Evolutionary conservation across 2,797 vertebrate genomes (phyloP).

Genomic region (Macroramphosus scolopax): DNA sequence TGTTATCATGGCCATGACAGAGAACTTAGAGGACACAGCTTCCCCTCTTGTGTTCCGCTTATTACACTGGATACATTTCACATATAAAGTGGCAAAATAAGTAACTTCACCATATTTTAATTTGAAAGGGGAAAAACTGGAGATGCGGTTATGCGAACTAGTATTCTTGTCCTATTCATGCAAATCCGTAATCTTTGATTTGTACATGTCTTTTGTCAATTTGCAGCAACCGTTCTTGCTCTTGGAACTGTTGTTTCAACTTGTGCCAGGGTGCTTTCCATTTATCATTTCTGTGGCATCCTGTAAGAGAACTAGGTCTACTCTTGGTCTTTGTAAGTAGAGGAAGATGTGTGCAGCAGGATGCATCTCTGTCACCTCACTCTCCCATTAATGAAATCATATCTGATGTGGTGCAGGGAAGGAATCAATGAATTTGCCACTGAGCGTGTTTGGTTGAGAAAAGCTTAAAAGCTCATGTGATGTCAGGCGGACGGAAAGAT

Average conservation of each 20-base stretch:
- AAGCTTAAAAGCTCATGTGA: neutral
- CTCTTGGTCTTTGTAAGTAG: no score
- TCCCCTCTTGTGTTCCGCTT: slow-evolving; percentile 7
- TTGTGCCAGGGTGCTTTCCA: neutral
- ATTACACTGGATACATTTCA: no score
- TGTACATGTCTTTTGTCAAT: no score
- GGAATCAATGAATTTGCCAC: slow-evolving; percentile 10
- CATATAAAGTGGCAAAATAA: no score
- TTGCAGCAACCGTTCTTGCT: neutral
- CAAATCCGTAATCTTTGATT: neutral
- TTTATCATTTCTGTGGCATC: slow-evolving; percentile 23
- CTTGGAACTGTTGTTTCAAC: no score
- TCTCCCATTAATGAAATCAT: slow-evolving; percentile 8
- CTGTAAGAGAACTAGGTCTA: slow-evolving; percentile 29
- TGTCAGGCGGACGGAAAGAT: neutral
- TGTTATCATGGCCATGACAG: slow-evolving; percentile 44
- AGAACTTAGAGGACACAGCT: slow-evolving; percentile 8
- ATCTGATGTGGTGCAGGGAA: slow-evolving; percentile 1
- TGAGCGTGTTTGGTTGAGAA: slow-evolving; percentile 2
- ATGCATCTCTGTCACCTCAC: no score
- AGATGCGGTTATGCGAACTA: no score
- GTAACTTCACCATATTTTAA: no score
- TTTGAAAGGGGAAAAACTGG: no score
- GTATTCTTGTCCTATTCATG: neutral
- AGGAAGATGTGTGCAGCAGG: no score